Percentiles rank a stretch among this genome's conserved stretches.
Evolutionary conservation across 2,888 invertebrate genomes (phyloP).

Genomic region (Carabus problematicus): DNA sequence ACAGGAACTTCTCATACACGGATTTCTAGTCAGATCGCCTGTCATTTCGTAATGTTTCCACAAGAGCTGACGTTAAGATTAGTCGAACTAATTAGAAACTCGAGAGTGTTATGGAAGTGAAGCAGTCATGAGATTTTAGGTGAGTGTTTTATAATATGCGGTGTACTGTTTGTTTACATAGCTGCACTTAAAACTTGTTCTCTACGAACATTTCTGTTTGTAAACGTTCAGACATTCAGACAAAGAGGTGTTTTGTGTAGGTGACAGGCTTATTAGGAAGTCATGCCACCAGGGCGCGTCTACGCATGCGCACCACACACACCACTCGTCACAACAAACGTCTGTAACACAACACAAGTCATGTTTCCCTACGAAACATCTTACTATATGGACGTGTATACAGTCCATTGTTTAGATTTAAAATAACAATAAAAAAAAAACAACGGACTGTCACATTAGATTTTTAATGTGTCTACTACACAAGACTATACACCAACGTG

Average conservation of each 20-base stretch:
- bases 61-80: conserved; percentile 37
- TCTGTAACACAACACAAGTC: not conserved
- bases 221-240: conserved; percentile 29
- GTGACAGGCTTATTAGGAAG: conserved; percentile 41
- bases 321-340: not conserved
- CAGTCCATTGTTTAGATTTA: conserved; percentile 28
- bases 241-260: conserved; percentile 42
- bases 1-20: not conserved
- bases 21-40: conserved; percentile 23
- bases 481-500: not conserved
- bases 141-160: conserved; percentile 31
- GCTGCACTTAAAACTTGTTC: conserved; percentile 41
- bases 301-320: not conserved
- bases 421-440: conserved; percentile 31
- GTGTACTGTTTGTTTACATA: conserved; percentile 38
- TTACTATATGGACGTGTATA: conserved; percentile 9
- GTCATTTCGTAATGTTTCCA: conserved; percentile 28
- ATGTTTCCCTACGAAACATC: not conserved
- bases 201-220: conserved; percentile 20
- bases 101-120: conserved; percentile 15
- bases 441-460: conserved; percentile 31
- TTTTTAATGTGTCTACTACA: conserved; percentile 24
- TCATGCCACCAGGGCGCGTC: conserved; percentile 8
- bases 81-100: conserved; percentile 37
- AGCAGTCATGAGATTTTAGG: conserved; percentile 23